Conservation (phyloP, 1,140 invertebrate genomes). For the Batillaria attramentaria region DNA sequence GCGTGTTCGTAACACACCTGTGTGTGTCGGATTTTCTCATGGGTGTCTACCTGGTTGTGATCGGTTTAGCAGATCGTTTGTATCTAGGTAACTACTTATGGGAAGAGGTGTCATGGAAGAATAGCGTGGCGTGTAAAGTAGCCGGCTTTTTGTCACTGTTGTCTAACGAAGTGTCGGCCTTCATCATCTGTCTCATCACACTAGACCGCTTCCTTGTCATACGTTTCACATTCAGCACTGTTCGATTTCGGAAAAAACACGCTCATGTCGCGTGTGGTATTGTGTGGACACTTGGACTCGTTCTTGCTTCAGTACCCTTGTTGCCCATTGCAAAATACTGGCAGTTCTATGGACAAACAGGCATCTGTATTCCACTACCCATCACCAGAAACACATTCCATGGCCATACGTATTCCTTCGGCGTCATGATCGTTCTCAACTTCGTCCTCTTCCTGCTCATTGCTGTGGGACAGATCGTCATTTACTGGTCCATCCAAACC, state of each 20-base stretch:
- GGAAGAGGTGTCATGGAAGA: constrained; percentile 52
- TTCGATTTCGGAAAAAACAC: background rate
- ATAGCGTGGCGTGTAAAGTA: constrained; percentile 47
- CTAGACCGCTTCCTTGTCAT: constrained; percentile 55
- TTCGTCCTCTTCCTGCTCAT: constrained; percentile 35
- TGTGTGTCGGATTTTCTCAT: constrained; percentile 62
- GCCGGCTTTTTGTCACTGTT: constrained; percentile 58
- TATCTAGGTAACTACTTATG: constrained; percentile 51
- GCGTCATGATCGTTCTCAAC: constrained; percentile 34
- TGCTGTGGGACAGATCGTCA: constrained; percentile 20
- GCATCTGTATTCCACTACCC: constrained; percentile 19
- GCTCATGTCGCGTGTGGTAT: background rate
- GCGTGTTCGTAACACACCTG: constrained; percentile 57
- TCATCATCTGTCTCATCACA: constrained; percentile 42
- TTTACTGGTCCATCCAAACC: constrained; percentile 39
- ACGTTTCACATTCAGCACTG: constrained; percentile 49
- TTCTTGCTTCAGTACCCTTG: constrained; percentile 2
- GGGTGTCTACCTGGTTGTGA: constrained; percentile 64
- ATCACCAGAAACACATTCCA: background rate
- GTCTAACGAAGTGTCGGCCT: constrained; percentile 41
- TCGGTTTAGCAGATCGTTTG: constrained; percentile 43
- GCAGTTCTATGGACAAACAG: constrained; percentile 19
- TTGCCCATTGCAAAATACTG: constrained; percentile 7
- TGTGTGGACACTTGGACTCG: background rate
- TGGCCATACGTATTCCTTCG: constrained; percentile 24